Base-by-base conservation (phyloP, 2,888 invertebrate species). In the Torymus tubicola region DNA sequence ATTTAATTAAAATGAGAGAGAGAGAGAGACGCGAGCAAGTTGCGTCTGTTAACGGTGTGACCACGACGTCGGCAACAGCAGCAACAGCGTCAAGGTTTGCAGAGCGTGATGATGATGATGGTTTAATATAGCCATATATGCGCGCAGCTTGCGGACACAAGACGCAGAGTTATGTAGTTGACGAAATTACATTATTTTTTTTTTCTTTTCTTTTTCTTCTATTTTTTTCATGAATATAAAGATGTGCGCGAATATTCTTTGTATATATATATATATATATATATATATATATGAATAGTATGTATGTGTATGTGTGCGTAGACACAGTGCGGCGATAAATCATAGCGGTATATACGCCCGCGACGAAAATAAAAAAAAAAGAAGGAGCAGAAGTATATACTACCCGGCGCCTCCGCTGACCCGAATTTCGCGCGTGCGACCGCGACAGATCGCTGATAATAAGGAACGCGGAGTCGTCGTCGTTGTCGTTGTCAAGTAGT, bases 221-320 rank as follows among this genome's bases (percentile, higher is more conserved):
- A n/a, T n/a, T 67, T 21, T 53, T 21, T 52, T 61, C 63, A 72
- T 72, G 72, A 63, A 72, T 72, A 63, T 72, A 63, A 63, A 63
- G 53, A 72, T 63, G 63, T 16, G 14, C 12, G 52, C 5, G 31
- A 3, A 8, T 0, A 42, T 42, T 42, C 42, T 42, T 8, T 8
- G 31, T 5, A n/a, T n/a, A n/a, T n/a, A n/a, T n/a, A n/a, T n/a
- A n/a, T n/a, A n/a, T n/a, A n/a, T n/a, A n/a, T n/a, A n/a, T n/a
- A n/a, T n/a, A n/a, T n/a, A n/a, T n/a, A n/a, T n/a, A n/a, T n/a
- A n/a, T n/a, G n/a, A n/a, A n/a, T n/a, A n/a, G n/a, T n/a, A n/a
- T n/a, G n/a, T n/a, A n/a, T n/a, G n/a, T 42, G 42, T 42, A 8
- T 8, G 5, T 42, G 12, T 13, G 14, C 31, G 53, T 24, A 21